Base-by-base conservation (phyloP, 2,888 invertebrate species). In the Pristionchus arcanus region DNA sequence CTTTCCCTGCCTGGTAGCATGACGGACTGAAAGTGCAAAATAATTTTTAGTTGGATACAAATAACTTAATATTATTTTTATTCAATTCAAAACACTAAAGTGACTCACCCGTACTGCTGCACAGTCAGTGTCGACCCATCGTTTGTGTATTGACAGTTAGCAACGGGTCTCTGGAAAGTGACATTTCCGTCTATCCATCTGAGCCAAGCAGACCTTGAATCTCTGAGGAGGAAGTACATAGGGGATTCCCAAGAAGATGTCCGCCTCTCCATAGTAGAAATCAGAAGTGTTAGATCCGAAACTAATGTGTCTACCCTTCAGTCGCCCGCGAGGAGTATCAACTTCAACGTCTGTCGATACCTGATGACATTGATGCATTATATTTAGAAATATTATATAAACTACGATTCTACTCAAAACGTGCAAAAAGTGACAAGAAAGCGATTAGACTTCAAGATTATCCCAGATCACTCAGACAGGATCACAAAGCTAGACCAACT, bases 51-150 rank as follows among this genome's bases (percentile, higher is more conserved):
- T 19, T 25, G 49, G 42, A 19, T 9, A n/a, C 4, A 15, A 59
- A 42, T 85, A 0, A 25, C 5, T n/a, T n/a, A n/a, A n/a, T n/a
- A n/a, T n/a, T n/a, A n/a, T n/a, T n/a, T n/a, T n/a, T n/a, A n/a
- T n/a, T n/a, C n/a, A n/a, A n/a, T n/a, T n/a, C n/a, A n/a, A n/a
- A n/a, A n/a, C n/a, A n/a, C n/a, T n/a, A n/a, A n/a, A n/a, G 25
- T n/a, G 11, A 53, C 87, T 88, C 31, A 88, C 87, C 63, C 63
- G 16, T 74, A 74, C 34, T 88, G 31, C 87, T 88, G 87, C 28
- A 49, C 74, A 25, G 21, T n/a, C 1, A 55, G 55, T 4, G 74
- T 53, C 34, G 9, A 7, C 25, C 74, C 87, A 53, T 88, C 42
- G 1, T 37, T 53, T 9, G 87, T 53, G 42, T 88, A 88, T 16